phyloP scores from a whole-genome alignment of 2,113 vertebrate species.

The Bubo scandiacus region DNA sequence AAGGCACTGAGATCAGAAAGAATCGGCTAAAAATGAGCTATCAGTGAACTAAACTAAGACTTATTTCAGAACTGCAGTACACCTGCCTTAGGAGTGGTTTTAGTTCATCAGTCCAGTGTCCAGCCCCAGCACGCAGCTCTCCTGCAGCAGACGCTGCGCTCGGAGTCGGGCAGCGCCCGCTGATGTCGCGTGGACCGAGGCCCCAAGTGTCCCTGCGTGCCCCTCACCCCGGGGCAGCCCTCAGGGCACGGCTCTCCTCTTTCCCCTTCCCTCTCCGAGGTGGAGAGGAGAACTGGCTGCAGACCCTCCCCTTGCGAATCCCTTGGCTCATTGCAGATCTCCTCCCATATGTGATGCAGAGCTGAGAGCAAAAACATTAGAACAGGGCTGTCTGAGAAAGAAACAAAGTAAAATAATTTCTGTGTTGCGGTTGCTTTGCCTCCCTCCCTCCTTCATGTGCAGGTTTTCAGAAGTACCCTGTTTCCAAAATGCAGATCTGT shows the following conservation, averaged over 20 bases:
- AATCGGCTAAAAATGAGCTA: not conserved
- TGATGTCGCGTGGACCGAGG: fast-evolving
- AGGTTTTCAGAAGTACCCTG: not conserved
- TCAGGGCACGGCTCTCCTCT: fast-evolving
- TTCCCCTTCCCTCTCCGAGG: fast-evolving
- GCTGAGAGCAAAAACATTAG: not conserved
- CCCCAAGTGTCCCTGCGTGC: not conserved
- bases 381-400: not conserved
- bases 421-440: not conserved
- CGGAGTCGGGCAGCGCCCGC: fast-evolving
- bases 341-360: fast-evolving
- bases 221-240: not conserved
- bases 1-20: not conserved
- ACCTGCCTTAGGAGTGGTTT: not conserved
- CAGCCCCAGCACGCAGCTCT: fast-evolving
- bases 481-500: not conserved
- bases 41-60: not conserved
- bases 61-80: not conserved
- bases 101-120: not conserved
- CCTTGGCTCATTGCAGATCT: fast-evolving
- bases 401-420: not conserved
- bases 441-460: not conserved
- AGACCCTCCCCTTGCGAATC: not conserved
- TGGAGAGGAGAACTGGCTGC: not conserved
- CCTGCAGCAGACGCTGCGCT: no score